Evolutionary conservation across 2,797 vertebrate genomes (phyloP).

Genomic region (Linurgus olivaceus): DNA sequence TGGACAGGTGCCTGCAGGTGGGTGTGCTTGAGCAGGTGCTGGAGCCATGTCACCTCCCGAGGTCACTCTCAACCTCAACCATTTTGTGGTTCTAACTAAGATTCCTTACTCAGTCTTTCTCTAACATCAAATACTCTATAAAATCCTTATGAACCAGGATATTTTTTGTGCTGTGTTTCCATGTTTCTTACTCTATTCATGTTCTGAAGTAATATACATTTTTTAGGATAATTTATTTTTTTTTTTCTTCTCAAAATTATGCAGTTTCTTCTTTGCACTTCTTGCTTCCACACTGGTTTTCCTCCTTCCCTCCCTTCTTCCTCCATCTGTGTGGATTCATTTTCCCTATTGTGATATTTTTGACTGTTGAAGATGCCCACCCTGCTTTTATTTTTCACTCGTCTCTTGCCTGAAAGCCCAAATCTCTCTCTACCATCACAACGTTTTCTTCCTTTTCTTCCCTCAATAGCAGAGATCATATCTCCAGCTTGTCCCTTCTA

Average conservation of each 20-base stretch:
- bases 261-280: neutral
- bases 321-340: neutral
- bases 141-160: neutral
- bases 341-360: neutral
- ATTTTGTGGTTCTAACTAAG: neutral
- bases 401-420: neutral
- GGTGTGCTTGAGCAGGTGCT: neutral
- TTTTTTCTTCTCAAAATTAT: neutral
- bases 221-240: neutral
- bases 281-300: neutral
- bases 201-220: neutral
- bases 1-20: neutral
- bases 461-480: neutral
- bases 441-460: neutral
- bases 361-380: neutral
- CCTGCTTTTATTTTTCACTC: neutral
- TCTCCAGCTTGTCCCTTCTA: neutral
- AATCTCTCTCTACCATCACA: neutral
- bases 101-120: neutral
- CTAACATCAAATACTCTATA: neutral
- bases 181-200: neutral
- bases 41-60: rapidly evolving
- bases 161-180: neutral
- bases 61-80: neutral
- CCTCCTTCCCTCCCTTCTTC: neutral